Base-by-base conservation (phyloP, 2,797 vertebrate genomes). In the Darevskia mixta region DNA sequence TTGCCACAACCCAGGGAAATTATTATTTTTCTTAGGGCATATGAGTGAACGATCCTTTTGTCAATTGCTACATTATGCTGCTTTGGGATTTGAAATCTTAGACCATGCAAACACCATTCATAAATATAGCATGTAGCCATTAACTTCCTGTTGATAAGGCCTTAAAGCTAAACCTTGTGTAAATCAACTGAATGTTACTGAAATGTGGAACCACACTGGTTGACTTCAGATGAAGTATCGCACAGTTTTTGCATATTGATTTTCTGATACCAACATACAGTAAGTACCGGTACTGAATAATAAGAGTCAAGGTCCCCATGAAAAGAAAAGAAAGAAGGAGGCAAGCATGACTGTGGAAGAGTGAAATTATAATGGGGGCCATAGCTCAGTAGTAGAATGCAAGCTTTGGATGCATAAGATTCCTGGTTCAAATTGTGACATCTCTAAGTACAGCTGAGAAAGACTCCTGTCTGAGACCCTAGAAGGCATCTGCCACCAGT, bases 41-140 rank as follows among this genome's bases (percentile, higher is more conserved):
- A 61, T 58, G 90, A 93, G 83, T 79, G 77, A 93, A 91, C 84
- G 1, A 69, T 79, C 15, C 15, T 88, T 93, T 88, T 82, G 83
- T 91, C 72, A 92, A 67, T 82, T 86, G 92, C 38, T 32, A 49
- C 25, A 85, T 87, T 85, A 67, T 38, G 83, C 67, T 69, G 18
- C 6, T 76, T 87, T 41, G 88, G 9, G 25, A 49, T 90, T 87
- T 88, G n/a, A 32, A 86, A 2, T 87, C 75, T 29, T 5, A 90
- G 75, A 69, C 18, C 17, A 89, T 66, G 76, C 1, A 1, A 87
- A 88, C 82, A 11, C 15, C 72, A 61, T 76, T 27, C 64, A 41
- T 2, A 86, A 90, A 86, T 90, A n/a, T 80, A 43, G 82, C 66
- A 88, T 87, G 43, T 82, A 66, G 73, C 9, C 9, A 89, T 20